Conservation (phyloP, 2,113 vertebrate species). For the Aphelocoma coerulescens region DNA sequence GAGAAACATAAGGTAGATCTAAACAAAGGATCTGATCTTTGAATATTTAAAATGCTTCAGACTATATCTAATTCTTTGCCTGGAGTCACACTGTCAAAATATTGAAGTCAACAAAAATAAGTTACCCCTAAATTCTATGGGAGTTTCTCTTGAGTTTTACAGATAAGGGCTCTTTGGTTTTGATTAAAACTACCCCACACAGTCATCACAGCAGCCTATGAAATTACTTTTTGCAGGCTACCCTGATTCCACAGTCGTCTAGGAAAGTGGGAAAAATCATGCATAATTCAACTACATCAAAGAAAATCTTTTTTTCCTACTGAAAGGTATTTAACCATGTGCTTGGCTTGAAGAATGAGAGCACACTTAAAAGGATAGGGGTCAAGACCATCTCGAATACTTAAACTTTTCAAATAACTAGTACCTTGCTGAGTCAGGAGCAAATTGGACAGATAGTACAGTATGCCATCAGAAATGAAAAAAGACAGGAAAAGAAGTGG, state of each 20-base stretch:
- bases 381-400: neutral
- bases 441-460: neutral
- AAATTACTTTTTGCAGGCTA: neutral
- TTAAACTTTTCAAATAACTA: neutral
- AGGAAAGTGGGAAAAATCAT: neutral
- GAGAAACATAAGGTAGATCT: neutral
- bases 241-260: neutral
- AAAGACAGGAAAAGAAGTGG: neutral
- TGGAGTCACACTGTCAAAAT: neutral
- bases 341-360: neutral
- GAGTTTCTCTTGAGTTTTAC: neutral
- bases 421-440: neutral
- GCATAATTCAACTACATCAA: slow-evolving; percentile 25
- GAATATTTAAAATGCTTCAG: neutral
- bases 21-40: neutral
- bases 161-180: neutral
- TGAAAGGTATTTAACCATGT: neutral
- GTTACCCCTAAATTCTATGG: neutral
- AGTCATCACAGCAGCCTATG: neutral
- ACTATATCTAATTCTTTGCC: neutral
- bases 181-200: neutral
- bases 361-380: neutral
- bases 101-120: neutral
- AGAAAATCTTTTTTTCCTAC: neutral
- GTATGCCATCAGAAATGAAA: neutral